Percentiles rank a stretch among this genome's conserved stretches.
Evolutionary conservation across 2,888 invertebrate species (phyloP).

Genomic region (Abrostola tripartita): DNA sequence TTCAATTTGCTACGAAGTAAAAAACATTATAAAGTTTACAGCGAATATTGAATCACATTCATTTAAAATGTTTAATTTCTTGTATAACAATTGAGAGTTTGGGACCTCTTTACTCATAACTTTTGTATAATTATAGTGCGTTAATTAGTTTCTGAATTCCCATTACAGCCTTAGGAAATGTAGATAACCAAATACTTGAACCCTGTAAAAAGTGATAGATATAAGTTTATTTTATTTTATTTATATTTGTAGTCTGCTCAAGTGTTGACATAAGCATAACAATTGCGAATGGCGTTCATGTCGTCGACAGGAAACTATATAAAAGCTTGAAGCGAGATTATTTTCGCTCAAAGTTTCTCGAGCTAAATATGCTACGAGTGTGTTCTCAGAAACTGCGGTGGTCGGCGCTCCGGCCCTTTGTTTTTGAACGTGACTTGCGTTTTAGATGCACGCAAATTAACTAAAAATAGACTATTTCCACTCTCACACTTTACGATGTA

Average conservation of each 20-base stretch:
- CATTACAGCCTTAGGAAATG: no score
- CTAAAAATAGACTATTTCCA: slow-evolving; percentile 77
- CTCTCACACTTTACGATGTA: slow-evolving; percentile 59
- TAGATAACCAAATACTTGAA: no score
- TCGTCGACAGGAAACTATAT: slow-evolving; percentile 57
- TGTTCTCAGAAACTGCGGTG: slow-evolving; percentile 82
- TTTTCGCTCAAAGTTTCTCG: slow-evolving; percentile 66
- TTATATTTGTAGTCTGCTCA: slow-evolving; percentile 10
- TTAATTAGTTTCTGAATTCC: no score
- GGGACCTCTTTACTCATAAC: no score
- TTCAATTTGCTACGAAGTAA: no score
- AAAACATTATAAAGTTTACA: no score
- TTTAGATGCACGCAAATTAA: slow-evolving; percentile 81
- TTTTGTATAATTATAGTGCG: no score
- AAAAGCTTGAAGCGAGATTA: slow-evolving; percentile 57
- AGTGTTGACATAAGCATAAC: slow-evolving; percentile 37
- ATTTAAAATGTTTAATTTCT: no score
- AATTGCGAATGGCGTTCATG: slow-evolving; percentile 38
- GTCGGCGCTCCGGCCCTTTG: slow-evolving; percentile 74
- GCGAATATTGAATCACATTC: no score
- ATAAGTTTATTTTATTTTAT: neutral
- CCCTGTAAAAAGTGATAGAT: no score
- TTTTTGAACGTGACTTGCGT: slow-evolving; percentile 83
- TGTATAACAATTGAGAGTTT: no score
- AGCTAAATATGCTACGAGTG: slow-evolving; percentile 69